These are phyloP conservation scores for Haliaeetus leucogaster DNA, from an alignment of 2,113 vertebrate genomes.

Conservation along the genomic window DNA sequence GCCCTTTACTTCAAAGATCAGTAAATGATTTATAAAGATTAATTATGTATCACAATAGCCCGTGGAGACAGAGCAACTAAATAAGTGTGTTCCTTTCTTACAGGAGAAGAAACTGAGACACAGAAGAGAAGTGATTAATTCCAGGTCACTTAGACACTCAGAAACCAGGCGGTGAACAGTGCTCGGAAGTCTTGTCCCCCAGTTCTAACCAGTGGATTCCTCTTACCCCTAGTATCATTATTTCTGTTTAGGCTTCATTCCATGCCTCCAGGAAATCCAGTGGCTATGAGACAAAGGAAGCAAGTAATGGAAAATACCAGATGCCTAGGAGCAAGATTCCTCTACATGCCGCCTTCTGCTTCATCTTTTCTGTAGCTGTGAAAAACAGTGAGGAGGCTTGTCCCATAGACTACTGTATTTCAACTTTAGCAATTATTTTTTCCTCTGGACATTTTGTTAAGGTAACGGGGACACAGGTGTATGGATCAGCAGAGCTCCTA, in stretches of 20 bases:
- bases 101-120: slow-evolving; percentile 13
- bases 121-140: slow-evolving; percentile 24
- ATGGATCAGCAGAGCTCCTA: background rate
- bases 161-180: background rate
- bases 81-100: background rate
- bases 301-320: background rate
- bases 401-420: background rate
- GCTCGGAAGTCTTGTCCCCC: background rate
- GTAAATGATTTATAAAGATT: slow-evolving; percentile 62
- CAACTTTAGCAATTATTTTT: background rate
- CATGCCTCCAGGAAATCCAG: background rate
- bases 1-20: slow-evolving; percentile 22
- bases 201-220: background rate
- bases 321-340: background rate
- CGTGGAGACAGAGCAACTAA: slow-evolving; percentile 17
- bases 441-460: background rate
- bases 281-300: background rate
- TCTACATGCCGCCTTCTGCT: background rate
- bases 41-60: slow-evolving; percentile 57
- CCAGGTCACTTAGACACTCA: background rate
- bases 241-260: background rate
- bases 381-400: background rate
- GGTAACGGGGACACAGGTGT: background rate
- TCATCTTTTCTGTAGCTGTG: background rate
- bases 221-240: background rate